Evolutionary conservation across 2,113 vertebrate genomes (phyloP).

Genomic region (Oryzias curvinotus): DNA sequence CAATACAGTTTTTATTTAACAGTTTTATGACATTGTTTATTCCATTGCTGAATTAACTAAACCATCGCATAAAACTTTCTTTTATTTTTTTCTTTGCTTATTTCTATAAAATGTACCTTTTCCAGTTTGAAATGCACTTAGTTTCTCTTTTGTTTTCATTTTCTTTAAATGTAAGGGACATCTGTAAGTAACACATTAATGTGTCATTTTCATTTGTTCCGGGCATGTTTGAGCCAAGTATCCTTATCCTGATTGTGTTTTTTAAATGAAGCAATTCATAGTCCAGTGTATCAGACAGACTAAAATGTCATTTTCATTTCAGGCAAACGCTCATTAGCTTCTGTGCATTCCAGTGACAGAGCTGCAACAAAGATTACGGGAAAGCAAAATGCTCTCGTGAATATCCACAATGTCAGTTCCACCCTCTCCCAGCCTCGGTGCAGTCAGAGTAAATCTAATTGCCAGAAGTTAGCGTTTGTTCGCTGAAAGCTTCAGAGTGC

Average conservation of each 20-base stretch:
- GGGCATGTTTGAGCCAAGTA: neutral
- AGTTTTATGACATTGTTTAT: neutral
- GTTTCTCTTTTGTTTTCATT: too few species aligned
- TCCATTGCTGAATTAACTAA: neutral
- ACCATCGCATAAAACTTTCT: too few species aligned
- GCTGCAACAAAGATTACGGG: neutral
- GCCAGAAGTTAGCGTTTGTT: slow-evolving; percentile 53
- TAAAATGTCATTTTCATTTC: neutral
- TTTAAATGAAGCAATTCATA: neutral
- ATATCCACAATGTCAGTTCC: neutral
- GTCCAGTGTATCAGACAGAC: neutral
- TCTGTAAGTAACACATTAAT: too few species aligned
- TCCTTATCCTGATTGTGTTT: neutral
- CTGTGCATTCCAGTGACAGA: neutral
- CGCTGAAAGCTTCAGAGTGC: slow-evolving; percentile 56
- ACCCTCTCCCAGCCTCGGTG: slow-evolving; percentile 2
- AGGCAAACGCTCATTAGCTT: neutral
- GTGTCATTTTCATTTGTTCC: too few species aligned
- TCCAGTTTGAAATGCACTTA: too few species aligned
- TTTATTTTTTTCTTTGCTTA: too few species aligned
- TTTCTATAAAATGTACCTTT: too few species aligned
- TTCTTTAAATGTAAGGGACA: too few species aligned
- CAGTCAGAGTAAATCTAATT: slow-evolving; percentile 34
- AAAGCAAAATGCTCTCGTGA: neutral
- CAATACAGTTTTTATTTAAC: neutral